phyloP scores from a whole-genome alignment of 2,797 vertebrate genomes.

The Oreonectes daqikongensis region DNA sequence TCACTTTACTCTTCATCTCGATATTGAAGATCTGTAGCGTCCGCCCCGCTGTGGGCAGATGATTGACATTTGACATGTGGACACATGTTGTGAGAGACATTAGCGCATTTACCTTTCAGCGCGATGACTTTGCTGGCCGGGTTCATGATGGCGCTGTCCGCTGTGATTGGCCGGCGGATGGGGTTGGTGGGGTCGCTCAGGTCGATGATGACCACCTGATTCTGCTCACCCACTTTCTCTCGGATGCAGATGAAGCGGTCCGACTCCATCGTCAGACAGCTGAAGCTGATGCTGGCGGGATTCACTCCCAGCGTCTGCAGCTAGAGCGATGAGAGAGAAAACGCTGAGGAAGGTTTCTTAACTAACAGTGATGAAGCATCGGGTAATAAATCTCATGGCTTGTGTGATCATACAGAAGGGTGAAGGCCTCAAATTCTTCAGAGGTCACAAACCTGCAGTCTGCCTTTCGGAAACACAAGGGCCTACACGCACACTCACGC shows the following conservation, averaged over 20 bases:
- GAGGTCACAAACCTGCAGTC: no score
- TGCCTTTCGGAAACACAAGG: no score
- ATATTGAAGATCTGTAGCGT: slow-evolving; percentile 96
- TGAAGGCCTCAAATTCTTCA: background rate
- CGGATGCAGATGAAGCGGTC: slow-evolving; percentile 93
- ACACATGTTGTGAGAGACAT: background rate
- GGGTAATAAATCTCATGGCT: background rate
- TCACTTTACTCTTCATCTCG: slow-evolving; percentile 96
- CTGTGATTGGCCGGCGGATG: slow-evolving; percentile 87
- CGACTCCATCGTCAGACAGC: slow-evolving; percentile 93
- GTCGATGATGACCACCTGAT: slow-evolving; percentile 91
- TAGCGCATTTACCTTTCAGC: slow-evolving; percentile 86
- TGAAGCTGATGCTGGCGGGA: slow-evolving; percentile 91
- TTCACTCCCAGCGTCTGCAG: slow-evolving; percentile 93
- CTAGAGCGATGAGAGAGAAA: slow-evolving; percentile 62
- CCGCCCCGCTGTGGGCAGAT: slow-evolving; percentile 81
- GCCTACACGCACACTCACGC: background rate
- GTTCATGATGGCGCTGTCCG: slow-evolving; percentile 94
- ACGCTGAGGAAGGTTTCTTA: no score
- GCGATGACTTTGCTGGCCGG: slow-evolving; percentile 93
- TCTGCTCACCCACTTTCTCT: slow-evolving; percentile 91
- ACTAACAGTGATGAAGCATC: background rate
- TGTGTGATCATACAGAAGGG: background rate
- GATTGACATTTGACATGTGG: background rate
- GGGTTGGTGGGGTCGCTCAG: slow-evolving; percentile 85